phyloP scores from a whole-genome alignment of 1,140 invertebrate species.

The roundworm (Caenorhabditis elegans) region WBcel235 BX284605.5:11937501-11938000 shows the following conservation, averaged over 20 bases:
- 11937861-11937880: not conserved
- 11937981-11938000: not conserved
- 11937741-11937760: not conserved
- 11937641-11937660: not conserved
- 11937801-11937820: not conserved
- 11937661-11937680: conserved; percentile 38
- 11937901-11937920: conserved; percentile 25
- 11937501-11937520: conserved; percentile 41
- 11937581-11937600: conserved; percentile 39
- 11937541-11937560: conserved; percentile 39
- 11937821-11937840: not conserved
- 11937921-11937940: conserved; percentile 3
- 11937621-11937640: not conserved
- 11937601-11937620: conserved; percentile 20
- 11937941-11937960: conserved; percentile 1
- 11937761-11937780: conserved; percentile 19
- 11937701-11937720: not conserved
- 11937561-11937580: conserved; percentile 40
- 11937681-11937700: conserved; percentile 13
- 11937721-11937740: not conserved
- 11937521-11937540: conserved; percentile 36
- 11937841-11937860: not conserved
- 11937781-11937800: conserved; percentile 25
- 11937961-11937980: not conserved
- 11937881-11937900: not conserved